phyloP scores from a whole-genome alignment of 2,797 vertebrate genomes.

The Clarias laeviceps region DNA sequence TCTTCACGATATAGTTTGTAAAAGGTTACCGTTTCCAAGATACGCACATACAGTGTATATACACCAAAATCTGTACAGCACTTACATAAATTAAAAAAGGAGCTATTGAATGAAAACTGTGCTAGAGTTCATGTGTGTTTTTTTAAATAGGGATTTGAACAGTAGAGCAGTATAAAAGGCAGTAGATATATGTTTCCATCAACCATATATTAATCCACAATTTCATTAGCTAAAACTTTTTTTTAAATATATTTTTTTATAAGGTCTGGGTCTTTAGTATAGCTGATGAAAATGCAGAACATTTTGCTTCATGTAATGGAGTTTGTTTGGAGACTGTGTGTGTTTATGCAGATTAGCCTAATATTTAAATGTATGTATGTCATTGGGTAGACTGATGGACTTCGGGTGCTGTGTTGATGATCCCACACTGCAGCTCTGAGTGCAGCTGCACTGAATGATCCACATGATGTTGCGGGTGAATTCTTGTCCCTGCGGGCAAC shows the following conservation, averaged over 20 bases:
- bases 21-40: background rate
- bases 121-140: background rate
- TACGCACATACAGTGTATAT: background rate
- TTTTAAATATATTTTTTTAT: background rate
- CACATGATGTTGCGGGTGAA: constrained; percentile 63
- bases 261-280: background rate
- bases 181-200: background rate
- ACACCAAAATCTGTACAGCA: constrained; percentile 17
- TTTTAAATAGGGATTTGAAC: background rate
- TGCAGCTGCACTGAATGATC: constrained; percentile 64
- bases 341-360: constrained; percentile 1
- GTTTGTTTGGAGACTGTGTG: background rate
- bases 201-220: background rate
- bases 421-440: constrained; percentile 31
- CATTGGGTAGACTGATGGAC: constrained; percentile 55
- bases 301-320: background rate
- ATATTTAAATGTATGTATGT: constrained; percentile 61
- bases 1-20: constrained; percentile 4
- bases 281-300: background rate
- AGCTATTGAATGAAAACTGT: background rate
- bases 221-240: background rate
- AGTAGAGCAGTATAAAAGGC: constrained; percentile 3
- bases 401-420: constrained; percentile 31
- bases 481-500: constrained; percentile 54
- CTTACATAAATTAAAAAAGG: constrained; percentile 6